A percentile compares a stretch with the other conserved stretches of the same genome.
phyloP scores from a whole-genome alignment of 2,113 vertebrate genomes.

The Sander lucioperca region DNA sequence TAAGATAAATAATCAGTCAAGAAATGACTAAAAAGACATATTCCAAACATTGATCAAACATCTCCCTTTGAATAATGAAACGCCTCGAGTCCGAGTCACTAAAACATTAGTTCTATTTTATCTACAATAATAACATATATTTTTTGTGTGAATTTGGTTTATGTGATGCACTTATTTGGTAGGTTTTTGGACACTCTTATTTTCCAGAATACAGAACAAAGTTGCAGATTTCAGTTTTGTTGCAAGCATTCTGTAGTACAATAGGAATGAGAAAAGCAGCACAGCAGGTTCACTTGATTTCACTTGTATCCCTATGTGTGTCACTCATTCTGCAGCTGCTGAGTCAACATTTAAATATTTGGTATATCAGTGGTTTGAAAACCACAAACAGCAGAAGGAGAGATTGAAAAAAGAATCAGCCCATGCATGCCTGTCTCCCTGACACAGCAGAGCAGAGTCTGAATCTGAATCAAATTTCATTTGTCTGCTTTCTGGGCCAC shows the following conservation, averaged over 20 bases:
- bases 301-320: constrained; percentile 7
- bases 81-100: neutral
- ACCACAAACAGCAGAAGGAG: constrained; percentile 52
- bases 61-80: neutral
- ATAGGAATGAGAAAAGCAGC: constrained; percentile 3
- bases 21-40: neutral
- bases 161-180: neutral
- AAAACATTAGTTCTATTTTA: neutral
- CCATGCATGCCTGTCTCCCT: constrained; percentile 12
- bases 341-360: constrained; percentile 66
- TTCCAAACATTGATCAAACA: neutral
- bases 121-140: neutral
- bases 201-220: neutral
- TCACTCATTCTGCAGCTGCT: constrained; percentile 51
- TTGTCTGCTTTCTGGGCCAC: constrained; percentile 76
- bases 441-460: constrained; percentile 32
- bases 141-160: neutral
- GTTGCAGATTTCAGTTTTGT: neutral
- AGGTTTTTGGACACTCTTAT: neutral
- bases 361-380: constrained; percentile 58
- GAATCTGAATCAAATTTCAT: constrained; percentile 69
- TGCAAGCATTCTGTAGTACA: neutral
- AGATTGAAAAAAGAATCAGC: constrained; percentile 48
- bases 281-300: constrained; percentile 37
- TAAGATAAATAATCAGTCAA: no score